phyloP scores from a whole-genome alignment of 2,113 vertebrate species.

The Epinephelus moara region DNA sequence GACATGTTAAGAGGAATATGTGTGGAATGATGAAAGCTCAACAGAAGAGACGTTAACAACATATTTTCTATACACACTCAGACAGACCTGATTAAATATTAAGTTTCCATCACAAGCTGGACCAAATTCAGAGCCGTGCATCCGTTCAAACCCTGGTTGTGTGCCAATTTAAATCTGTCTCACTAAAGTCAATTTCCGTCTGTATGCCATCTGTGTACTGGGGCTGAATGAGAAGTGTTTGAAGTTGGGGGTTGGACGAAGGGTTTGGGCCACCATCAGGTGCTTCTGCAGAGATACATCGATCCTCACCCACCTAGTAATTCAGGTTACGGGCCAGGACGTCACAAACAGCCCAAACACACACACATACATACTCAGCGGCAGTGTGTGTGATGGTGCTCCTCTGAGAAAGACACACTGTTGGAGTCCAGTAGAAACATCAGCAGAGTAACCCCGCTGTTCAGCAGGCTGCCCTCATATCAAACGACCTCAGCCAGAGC shows the following conservation, averaged over 20 bases:
- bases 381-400: constrained; percentile 54
- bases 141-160: constrained; percentile 47
- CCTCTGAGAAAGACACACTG: constrained; percentile 75
- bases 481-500: constrained; percentile 16
- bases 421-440: constrained; percentile 42
- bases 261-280: constrained; percentile 39
- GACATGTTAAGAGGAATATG: constrained; percentile 17
- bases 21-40: constrained; percentile 52
- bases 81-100: constrained; percentile 29
- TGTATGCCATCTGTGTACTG: not conserved
- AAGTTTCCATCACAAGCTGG: not conserved
- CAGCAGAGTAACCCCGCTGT: constrained; percentile 88
- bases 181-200: not conserved
- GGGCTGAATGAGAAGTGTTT: constrained; percentile 19
- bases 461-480: constrained; percentile 80
- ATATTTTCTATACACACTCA: not conserved
- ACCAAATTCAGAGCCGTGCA: constrained; percentile 22
- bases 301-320: constrained; percentile 84
- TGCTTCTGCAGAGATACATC: constrained; percentile 84
- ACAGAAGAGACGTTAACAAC: constrained; percentile 8
- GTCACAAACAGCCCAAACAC: constrained; percentile 86
- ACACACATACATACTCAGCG: not conserved
- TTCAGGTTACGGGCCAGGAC: constrained; percentile 87
- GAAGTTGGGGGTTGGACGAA: constrained; percentile 71
- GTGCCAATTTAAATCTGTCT: constrained; percentile 16